A percentile compares a stretch with the other conserved stretches of the same genome.
Evolutionary conservation across 1,140 invertebrate species (phyloP).

Genomic region (Megalopta genalis): DNA sequence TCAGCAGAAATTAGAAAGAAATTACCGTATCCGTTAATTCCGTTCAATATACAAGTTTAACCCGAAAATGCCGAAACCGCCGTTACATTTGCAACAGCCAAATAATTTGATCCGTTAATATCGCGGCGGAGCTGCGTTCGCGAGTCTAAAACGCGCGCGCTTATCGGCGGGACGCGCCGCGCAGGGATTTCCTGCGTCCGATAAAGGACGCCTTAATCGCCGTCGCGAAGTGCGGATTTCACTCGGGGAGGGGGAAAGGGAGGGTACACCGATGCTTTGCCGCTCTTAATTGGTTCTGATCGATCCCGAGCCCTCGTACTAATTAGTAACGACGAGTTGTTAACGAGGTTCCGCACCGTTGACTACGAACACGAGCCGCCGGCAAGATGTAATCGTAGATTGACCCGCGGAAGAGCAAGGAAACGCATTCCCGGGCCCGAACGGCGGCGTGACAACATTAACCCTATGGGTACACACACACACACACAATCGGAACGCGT

Average conservation of each 20-base stretch:
- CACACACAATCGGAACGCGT: too few species aligned
- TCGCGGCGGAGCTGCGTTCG: not conserved
- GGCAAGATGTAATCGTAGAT: not conserved
- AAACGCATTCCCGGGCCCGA: too few species aligned
- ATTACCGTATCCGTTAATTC: too few species aligned
- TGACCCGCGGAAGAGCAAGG: not conserved
- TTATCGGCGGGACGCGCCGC: too few species aligned
- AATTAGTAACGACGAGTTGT: conserved; percentile 49
- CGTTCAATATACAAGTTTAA: too few species aligned
- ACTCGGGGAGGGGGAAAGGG: not conserved
- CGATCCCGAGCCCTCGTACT: conserved; percentile 32
- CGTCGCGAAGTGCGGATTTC: conserved; percentile 34
- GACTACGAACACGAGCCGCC: not conserved
- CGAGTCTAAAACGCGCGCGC: not conserved
- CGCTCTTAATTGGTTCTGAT: conserved; percentile 43
- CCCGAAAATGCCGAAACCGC: too few species aligned
- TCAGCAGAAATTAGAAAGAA: too few species aligned
- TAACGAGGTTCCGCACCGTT: conserved; percentile 19
- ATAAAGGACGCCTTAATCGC: conserved; percentile 18
- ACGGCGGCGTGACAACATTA: too few species aligned
- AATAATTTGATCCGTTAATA: not conserved
- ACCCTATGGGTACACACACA: too few species aligned
- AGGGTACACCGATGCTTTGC: conserved; percentile 7
- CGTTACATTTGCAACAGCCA: too few species aligned
- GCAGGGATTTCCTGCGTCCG: not conserved